Evolutionary conservation across 2,113 vertebrate species (phyloP), one percentile per base, ranked within the genome.

Genomic region (Poecile atricapillus): DNA sequence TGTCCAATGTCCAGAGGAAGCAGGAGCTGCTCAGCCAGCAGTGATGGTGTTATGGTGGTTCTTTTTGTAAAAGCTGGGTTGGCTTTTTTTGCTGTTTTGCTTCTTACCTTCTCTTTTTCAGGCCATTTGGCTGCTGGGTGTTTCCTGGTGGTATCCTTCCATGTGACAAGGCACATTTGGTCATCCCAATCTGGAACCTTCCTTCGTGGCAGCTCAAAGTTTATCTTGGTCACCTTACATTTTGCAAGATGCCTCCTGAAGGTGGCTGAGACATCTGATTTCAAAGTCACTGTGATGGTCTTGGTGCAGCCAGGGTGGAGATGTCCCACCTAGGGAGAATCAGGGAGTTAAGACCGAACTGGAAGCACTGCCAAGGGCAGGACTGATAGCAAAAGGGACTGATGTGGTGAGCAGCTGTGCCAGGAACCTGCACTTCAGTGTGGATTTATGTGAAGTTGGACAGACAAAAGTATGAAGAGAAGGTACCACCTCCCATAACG

Each of bases 151-250:
- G 78, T 24, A 50, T 98, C 98, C 37, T 98, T 93, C 98, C 98
- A 98, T 46, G 97, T 98, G 47, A 98, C 77, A 0, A 94, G 98
- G 63, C 17, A 94, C 93, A 98, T 97, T 31, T 63, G 79, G 94
- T 99, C 97, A 0, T 99, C 99, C 99, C 99, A 99, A 97, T 99
- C 99, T 0, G 90, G 56, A 22, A 99, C 98, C 89, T 99, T 90
- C 28, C 98, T 98, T 13, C 95, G 30, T 1, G 98, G 98, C 68
- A 97, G 92, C 78, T 97, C 95, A 74, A 99, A 99, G 41, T 91
- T 9, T 49, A 99, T 98, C 90, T 84, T 93, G 64, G 95, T 97
- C 62, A 99, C 90, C 88, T 97, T 98, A 81, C 98, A 99, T 77
- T 82, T 98, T 43, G 98, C 43, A 9, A 50, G 68, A 55, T 97